Base-by-base conservation (phyloP, 2,888 invertebrate species). In the Nomada fabriciana region DNA sequence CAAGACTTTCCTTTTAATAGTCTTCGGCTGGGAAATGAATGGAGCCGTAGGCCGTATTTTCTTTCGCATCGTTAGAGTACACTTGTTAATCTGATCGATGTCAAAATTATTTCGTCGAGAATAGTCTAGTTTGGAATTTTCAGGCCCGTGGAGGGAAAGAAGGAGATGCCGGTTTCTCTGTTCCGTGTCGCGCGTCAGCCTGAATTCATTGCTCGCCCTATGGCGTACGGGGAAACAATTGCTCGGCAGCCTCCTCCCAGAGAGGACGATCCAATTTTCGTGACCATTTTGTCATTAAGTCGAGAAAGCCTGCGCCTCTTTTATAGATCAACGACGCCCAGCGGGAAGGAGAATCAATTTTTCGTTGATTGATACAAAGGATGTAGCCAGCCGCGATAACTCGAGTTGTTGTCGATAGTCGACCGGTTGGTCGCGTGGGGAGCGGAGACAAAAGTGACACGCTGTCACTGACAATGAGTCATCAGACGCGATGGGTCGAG, bases 291-390 rank as follows among this genome's bases (percentile, higher is more conserved):
- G 23, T 76, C 82, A 60, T 80, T 72, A 75, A 53, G 42, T n/a
- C 71, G 71, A 76, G 76, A 80, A 68, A 74, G 67, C 57, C 61
- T 53, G 70, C 79, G 68, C 55, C 67, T 73, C 55, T 68, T 76
- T 71, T 53, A 77, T 69, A 29, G 65, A 68, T 80, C 75, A 75
- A 55, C 20, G 52, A 50, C 52, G 69, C 42, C 43, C 20, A 9
- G 59, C 57, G 74, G 69, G 60, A 72, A 9, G 75, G 81, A 77
- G 81, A 80, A 87, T 87, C 64, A 81, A 86, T 86, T 86, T 87
- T 84, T 80, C 80, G 76, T 80, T 80, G 84, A 86, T 87, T 79
- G 87, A 79, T 71, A 81, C 68, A 81, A 81, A 84, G 69, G 76
- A 81, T 65, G 71, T 72, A 50, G 55, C 64, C 64, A 71, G 60